These are phyloP conservation scores for Platycercus adscitus DNA, from an alignment of 2,113 vertebrate species.

Conservation along the genomic window DNA sequence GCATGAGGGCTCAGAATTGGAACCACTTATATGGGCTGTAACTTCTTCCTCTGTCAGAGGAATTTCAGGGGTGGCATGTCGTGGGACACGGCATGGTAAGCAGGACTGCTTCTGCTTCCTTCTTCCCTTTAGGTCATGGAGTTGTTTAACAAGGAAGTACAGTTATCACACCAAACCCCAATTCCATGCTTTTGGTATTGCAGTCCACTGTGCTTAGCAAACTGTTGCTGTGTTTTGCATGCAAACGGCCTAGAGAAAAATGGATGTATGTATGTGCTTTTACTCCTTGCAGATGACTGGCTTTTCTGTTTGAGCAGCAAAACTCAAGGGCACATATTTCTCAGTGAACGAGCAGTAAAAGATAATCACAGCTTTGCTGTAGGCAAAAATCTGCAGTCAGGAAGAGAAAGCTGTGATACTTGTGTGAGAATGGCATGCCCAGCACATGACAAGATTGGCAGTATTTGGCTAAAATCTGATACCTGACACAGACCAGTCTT, in stretches of 20 bases:
- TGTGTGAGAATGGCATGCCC: neutral
- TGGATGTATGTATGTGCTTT: neutral
- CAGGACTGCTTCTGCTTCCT: neutral
- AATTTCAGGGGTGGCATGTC: neutral
- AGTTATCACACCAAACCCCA: neutral
- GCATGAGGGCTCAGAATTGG: neutral
- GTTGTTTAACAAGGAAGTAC: neutral
- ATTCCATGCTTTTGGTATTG: neutral
- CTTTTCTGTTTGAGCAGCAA: neutral
- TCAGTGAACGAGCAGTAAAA: neutral
- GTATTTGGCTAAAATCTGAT: neutral
- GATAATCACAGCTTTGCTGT: neutral
- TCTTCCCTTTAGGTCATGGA: neutral
- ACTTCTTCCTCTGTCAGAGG: neutral
- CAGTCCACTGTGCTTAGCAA: neutral
- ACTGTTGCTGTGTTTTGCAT: neutral
- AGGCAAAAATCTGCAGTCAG: neutral
- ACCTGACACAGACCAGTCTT: neutral
- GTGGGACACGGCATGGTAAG: neutral
- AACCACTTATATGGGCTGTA: neutral
- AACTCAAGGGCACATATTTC: neutral
- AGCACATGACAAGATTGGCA: neutral
- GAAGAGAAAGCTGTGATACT: neutral
- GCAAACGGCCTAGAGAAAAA: neutral
- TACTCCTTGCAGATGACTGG: neutral